phyloP scores from a whole-genome alignment of 92 coral and sea anemone genomes.

The Porites lobata region DNA sequence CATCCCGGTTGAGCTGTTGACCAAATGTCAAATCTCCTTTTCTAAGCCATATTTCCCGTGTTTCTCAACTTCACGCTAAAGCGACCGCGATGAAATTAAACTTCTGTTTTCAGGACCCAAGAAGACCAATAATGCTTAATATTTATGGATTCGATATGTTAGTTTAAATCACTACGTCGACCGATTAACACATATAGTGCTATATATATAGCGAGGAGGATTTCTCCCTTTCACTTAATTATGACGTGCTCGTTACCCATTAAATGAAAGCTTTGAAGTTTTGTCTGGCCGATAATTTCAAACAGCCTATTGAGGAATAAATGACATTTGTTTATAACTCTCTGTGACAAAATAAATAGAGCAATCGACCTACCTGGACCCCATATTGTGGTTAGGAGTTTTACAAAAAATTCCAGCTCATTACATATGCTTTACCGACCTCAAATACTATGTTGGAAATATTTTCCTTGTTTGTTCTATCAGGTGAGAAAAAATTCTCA shows the following conservation, averaged over 20 bases:
- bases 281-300: conserved; percentile 17
- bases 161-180: neutral
- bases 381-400: conserved; percentile 3
- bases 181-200: neutral
- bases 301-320: conserved; percentile 5
- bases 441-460: neutral
- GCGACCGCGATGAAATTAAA: neutral
- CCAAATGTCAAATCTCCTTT: neutral
- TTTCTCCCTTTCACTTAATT: neutral
- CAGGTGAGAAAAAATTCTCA: neutral
- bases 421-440: neutral
- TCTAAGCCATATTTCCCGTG: neutral
- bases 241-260: neutral
- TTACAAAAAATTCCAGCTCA: neutral
- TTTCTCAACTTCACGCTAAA: neutral
- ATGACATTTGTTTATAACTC: conserved; percentile 10
- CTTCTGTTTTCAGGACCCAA: neutral
- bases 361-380: conserved; percentile 27
- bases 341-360: neutral
- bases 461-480: neutral
- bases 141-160: neutral
- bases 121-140: too few relatives aligned
- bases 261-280: neutral
- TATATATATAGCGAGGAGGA: neutral
- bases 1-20: too few relatives aligned